phyloP scores from a whole-genome alignment of 2,113 vertebrate species.

The Ornithorhynchus anatinus region DNA sequence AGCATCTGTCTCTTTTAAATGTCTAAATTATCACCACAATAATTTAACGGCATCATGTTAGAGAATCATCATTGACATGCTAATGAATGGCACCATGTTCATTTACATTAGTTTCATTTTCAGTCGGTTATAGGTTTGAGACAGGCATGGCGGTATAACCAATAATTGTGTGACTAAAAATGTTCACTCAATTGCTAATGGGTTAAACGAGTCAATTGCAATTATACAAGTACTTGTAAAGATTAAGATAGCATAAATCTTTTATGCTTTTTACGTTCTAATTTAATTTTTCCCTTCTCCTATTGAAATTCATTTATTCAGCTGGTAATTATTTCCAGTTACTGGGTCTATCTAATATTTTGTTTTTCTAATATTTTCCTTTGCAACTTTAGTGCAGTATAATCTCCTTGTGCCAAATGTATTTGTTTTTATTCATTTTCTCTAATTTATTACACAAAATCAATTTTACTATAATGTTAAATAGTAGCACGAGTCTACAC shows the following conservation, averaged over 20 bases:
- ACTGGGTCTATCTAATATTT: neutral
- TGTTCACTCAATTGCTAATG: slow-evolving; percentile 38
- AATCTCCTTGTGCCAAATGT: neutral
- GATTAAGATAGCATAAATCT: slow-evolving; percentile 31
- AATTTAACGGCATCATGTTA: slow-evolving; percentile 67
- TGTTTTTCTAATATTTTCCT: neutral
- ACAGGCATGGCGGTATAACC: too few species aligned
- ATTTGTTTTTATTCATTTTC: slow-evolving; percentile 34
- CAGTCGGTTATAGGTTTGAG: slow-evolving; percentile 60
- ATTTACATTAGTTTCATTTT: slow-evolving; percentile 58
- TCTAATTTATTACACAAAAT: slow-evolving; percentile 12
- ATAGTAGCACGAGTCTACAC: too few species aligned
- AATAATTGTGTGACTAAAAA: too few species aligned
- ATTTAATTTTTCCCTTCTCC: slow-evolving; percentile 40
- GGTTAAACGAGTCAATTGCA: slow-evolving; percentile 53
- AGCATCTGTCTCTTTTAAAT: slow-evolving; percentile 73
- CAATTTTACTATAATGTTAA: neutral
- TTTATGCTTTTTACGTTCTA: slow-evolving; percentile 49
- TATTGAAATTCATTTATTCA: neutral
- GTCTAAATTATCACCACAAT: slow-evolving; percentile 71
- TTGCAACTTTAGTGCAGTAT: slow-evolving; percentile 6
- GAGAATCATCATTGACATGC: slow-evolving; percentile 63
- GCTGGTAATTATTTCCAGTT: neutral
- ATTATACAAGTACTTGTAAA: slow-evolving; percentile 47
- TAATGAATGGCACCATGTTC: slow-evolving; percentile 65